Conservation (phyloP, 2,113 vertebrate species). For the Saguinus imperator region DNA sequence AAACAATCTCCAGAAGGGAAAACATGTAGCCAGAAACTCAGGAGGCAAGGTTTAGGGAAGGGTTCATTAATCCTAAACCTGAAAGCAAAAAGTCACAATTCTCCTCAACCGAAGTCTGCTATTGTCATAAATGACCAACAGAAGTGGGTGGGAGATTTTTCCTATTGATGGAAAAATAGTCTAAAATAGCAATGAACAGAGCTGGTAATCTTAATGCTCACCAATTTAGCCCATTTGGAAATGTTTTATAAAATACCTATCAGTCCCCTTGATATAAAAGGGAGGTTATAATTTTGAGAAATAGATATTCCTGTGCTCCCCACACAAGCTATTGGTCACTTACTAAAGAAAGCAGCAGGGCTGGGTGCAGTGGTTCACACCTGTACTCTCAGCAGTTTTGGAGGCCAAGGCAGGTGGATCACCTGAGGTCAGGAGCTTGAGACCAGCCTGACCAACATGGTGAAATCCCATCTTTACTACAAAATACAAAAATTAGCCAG, state of each 20-base stretch:
- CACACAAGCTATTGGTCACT: not conserved
- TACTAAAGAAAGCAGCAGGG: slow-evolving; percentile 13
- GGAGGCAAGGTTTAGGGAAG: not conserved
- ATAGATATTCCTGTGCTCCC: not conserved
- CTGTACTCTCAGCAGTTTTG: no score
- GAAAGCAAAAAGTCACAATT: slow-evolving; percentile 14
- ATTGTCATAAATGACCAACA: not conserved
- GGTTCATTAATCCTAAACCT: not conserved
- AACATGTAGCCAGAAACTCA: not conserved
- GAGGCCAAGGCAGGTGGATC: no score
- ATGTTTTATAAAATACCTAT: slow-evolving; percentile 10
- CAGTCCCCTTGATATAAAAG: not conserved
- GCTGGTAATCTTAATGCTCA: not conserved
- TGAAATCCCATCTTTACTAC: no score
- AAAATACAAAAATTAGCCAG: no score
- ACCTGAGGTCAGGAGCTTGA: no score
- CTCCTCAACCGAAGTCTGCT: not conserved
- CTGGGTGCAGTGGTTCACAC: no score
- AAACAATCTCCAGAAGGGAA: not conserved
- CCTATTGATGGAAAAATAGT: not conserved
- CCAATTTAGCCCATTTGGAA: not conserved
- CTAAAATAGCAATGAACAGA: not conserved
- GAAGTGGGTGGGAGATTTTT: not conserved
- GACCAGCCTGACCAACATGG: no score
- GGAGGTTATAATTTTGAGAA: slow-evolving; percentile 39